A percentile compares a stretch with the other conserved stretches of the same genome.
These are phyloP conservation scores for Eupithecia tripunctaria DNA, from an alignment of 2,888 invertebrate genomes.

Conservation along the genomic window DNA sequence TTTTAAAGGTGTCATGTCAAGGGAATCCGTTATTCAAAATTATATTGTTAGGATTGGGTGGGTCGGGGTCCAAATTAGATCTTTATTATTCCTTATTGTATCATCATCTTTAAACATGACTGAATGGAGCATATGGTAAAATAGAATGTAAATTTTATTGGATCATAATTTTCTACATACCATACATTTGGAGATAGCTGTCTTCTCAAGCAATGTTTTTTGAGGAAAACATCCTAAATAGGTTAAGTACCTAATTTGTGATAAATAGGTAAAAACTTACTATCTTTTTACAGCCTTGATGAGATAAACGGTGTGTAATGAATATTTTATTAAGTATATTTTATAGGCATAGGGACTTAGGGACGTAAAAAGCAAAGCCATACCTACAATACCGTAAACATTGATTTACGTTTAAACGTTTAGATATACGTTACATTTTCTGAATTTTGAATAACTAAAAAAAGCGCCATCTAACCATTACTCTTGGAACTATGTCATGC, in stretches of 20 bases:
- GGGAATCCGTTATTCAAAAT: conserved; percentile 60
- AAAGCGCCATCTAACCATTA: conserved; percentile 76
- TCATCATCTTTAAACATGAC: neutral
- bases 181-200: neutral
- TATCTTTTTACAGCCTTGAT: neutral
- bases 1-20: conserved; percentile 49
- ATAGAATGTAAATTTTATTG: neutral
- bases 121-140: neutral
- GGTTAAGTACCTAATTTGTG: neutral
- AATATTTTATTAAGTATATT: neutral
- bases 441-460: conserved; percentile 51
- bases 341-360: too few relatives aligned
- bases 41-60: conserved; percentile 32
- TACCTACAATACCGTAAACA: neutral
- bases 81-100: conserved; percentile 17
- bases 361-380: neutral
- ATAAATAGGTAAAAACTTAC: neutral
- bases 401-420: neutral
- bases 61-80: conserved; percentile 28
- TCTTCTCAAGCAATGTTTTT: neutral
- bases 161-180: neutral
- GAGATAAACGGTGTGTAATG: neutral
- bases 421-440: neutral
- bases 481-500: conserved; percentile 65
- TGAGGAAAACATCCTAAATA: neutral